Evolutionary conservation across 2,797 vertebrate genomes (phyloP).

Genomic region (Pseudotriccus pelzelni): DNA sequence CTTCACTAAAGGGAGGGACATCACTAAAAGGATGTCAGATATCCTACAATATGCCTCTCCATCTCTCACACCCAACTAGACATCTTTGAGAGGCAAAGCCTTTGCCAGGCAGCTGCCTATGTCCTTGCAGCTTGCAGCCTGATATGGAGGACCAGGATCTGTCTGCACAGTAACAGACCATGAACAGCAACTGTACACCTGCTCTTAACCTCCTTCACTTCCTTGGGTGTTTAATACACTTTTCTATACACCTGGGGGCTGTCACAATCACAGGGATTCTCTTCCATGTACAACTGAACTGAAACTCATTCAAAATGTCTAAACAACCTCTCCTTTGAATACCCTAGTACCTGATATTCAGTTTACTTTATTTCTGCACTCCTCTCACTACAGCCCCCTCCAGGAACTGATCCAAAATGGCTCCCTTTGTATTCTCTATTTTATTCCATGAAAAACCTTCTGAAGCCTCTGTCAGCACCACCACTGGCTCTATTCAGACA

Average conservation of each 20-base stretch:
- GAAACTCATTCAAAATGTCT: not conserved
- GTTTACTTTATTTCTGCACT: not conserved
- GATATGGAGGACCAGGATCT: not conserved
- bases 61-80: not conserved
- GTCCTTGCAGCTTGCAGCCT: not conserved
- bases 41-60: not conserved
- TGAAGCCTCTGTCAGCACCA: not conserved
- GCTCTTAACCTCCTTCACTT: not conserved
- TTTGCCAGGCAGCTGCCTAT: not conserved
- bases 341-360: not conserved
- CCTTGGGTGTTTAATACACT: not conserved
- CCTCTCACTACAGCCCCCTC: not conserved
- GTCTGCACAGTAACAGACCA: not conserved
- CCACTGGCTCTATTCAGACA: not conserved
- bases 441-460: conserved; percentile 22
- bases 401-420: not conserved
- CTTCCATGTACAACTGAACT: not conserved
- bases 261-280: not conserved
- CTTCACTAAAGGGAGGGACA: too few species aligned
- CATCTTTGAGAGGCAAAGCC: not conserved
- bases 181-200: not conserved
- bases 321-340: not conserved
- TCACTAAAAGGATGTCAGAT: not conserved
- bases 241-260: not conserved
- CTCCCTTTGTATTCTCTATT: not conserved